Base-by-base conservation (phyloP, 2,113 vertebrate genomes). In the Numida meleagris region DNA sequence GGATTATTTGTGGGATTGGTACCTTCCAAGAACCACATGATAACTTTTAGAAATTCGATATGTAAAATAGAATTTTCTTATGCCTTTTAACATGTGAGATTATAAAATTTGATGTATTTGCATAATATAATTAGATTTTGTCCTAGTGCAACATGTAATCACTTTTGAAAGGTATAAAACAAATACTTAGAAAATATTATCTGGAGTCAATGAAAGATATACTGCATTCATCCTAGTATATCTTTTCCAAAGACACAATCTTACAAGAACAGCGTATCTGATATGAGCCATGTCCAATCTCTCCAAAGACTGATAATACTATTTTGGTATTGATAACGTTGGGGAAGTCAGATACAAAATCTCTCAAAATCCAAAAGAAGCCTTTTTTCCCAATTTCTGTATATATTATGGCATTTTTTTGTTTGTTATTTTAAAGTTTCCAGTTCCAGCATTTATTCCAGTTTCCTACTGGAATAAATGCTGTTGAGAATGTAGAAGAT, bases 341-440 rank as follows among this genome's bases (percentile, higher is more conserved):
- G 46, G 11, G 19, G 2, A 51, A 58, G 15, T 79, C 58, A 43
- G 25, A 23, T 2, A 12, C 5, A n/a, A 73, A 77, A 62, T 18
- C 42, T 68, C 8, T 31, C 15, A 24, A 67, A 80, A 87, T 14
- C 15, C n/a, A 50, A 3, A 38, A 24, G 20, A 25, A 33, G 2
- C 1, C 43, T 50, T 8, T 34, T 2, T 3, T 0, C 0, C 1
- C 3, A 6, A 6, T 7, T 8, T 53, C 31, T 68, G 38, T 13
- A 43, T 65, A 19, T 23, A 6, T 57, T 34, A 17, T 20, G 29
- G 11, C 66, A 43, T 45, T 81, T 79, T 89, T 61, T 70, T 75
- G 27, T 78, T 75, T 87, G 23, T 85, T 87, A n/a, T 79, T 95
- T 73, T 65, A 88, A 33, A 50, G 12, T 43, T n/a, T n/a, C n/a